phyloP scores from a whole-genome alignment of 1,140 invertebrate species.

The Neelides sp. region DNA sequence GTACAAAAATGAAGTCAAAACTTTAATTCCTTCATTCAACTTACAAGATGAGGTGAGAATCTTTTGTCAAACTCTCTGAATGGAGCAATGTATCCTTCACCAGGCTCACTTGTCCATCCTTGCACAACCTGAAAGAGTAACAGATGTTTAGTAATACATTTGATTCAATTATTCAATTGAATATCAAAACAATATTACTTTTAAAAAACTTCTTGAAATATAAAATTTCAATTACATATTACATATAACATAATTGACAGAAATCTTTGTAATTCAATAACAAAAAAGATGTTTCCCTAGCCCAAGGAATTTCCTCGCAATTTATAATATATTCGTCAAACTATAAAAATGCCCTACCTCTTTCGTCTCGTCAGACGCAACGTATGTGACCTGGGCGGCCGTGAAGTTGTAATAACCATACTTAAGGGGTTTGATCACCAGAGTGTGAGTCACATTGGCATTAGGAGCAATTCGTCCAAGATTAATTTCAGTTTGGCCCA shows the following conservation, averaged over 20 bases:
- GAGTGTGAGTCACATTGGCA: constrained; percentile 84
- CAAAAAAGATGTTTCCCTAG: too few relatives aligned
- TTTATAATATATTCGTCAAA: too few relatives aligned
- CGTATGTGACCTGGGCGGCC: constrained; percentile 82
- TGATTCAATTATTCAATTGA: too few relatives aligned
- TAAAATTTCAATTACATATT: not conserved
- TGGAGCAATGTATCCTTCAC: constrained; percentile 88
- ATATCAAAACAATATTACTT: too few relatives aligned
- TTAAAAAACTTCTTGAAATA: too few relatives aligned
- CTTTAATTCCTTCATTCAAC: constrained; percentile 32
- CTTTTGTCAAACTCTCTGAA: constrained; percentile 94
- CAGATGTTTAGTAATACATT: too few relatives aligned
- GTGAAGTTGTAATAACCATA: constrained; percentile 96
- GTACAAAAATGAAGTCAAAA: not conserved
- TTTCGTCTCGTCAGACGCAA: constrained; percentile 58
- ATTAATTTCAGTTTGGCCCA: constrained; percentile 66
- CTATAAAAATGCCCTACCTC: constrained; percentile 49
- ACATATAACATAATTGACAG: constrained; percentile 9
- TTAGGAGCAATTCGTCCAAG: constrained; percentile 82
- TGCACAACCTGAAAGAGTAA: constrained; percentile 52
- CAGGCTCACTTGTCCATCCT: constrained; percentile 85
- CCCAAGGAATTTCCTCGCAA: too few relatives aligned
- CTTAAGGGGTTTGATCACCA: constrained; percentile 76
- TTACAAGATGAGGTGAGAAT: constrained; percentile 90
- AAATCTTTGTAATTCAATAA: too few relatives aligned